Percentiles rank a stretch among this genome's conserved stretches.
Conservation (phyloP, 2,797 vertebrate genomes). For the Crocidura indochinensis region DNA sequence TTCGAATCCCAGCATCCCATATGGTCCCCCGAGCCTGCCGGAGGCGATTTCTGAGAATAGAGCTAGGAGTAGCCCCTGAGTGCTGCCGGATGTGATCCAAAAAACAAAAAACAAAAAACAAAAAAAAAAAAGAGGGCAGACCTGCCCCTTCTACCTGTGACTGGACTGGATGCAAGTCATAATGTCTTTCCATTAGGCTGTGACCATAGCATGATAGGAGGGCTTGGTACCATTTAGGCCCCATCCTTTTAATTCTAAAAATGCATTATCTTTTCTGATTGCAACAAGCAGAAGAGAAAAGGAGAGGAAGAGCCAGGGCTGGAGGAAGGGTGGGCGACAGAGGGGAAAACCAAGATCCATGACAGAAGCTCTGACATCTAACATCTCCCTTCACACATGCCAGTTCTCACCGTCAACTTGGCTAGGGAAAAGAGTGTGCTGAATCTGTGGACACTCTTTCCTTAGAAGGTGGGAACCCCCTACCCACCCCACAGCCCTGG, state of each 20-base stretch:
- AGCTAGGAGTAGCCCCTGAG: no score
- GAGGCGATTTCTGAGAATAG: no score
- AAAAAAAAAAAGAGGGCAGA: not conserved
- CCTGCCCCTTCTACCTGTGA: not conserved
- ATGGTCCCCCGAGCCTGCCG: no score
- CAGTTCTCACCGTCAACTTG: not conserved
- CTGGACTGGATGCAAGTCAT: not conserved
- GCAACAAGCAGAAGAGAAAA: not conserved
- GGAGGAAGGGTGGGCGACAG: fast-evolving
- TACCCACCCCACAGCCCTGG: not conserved
- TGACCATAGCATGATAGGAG: not conserved
- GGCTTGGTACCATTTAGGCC: not conserved
- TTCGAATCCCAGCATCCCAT: no score
- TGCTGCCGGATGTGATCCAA: no score
- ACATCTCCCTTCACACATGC: not conserved
- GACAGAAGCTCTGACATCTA: not conserved
- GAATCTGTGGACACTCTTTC: not conserved
- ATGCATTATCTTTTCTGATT: not conserved
- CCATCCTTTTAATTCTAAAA: not conserved
- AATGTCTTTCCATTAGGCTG: no score
- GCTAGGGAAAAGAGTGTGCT: not conserved
- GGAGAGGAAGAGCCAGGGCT: not conserved
- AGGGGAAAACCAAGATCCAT: not conserved
- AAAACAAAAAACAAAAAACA: no score
- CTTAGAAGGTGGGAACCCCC: not conserved